phyloP scores from a whole-genome alignment of 2,797 vertebrate species.

The Paratrypauchen microcephalus region DNA sequence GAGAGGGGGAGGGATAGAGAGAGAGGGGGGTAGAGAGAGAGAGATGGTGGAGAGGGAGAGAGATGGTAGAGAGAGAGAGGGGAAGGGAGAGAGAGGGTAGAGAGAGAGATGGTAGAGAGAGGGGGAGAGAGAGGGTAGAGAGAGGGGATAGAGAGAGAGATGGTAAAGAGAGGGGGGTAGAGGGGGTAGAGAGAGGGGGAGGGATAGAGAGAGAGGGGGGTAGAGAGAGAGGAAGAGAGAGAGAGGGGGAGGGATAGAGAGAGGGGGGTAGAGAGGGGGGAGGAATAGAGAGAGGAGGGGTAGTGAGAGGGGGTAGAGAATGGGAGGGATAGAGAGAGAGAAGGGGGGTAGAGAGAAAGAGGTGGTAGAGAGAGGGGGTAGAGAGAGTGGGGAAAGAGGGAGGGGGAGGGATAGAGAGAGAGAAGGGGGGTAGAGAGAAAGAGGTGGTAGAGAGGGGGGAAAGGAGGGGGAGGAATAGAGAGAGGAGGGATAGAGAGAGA shows the following conservation, averaged over 20 bases:
- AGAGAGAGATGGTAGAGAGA: too few species aligned
- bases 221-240: too few species aligned
- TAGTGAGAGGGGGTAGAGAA: too few species aligned
- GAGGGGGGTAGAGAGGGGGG: slow-evolving; percentile 18
- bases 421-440: too few species aligned
- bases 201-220: slow-evolving; percentile 22
- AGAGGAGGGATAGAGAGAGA: too few species aligned
- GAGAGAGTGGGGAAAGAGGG: slow-evolving; percentile 10
- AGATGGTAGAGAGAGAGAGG: slow-evolving; percentile 16
- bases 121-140: slow-evolving; percentile 28
- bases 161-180: too few species aligned
- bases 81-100: too few species aligned
- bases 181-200: slow-evolving; percentile 19
- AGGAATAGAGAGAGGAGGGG: slow-evolving; percentile 15
- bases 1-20: slow-evolving; percentile 29
- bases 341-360: too few species aligned
- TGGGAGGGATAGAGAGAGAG: slow-evolving; percentile 29
- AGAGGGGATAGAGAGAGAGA: slow-evolving; percentile 17
- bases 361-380: slow-evolving; percentile 28
- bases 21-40: neutral
- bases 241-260: slow-evolving; percentile 29
- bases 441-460: too few species aligned
- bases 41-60: slow-evolving; percentile 36
- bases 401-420: too few species aligned
- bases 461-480: slow-evolving; percentile 30